Evolutionary conservation across 2,888 invertebrate species (phyloP), one percentile per base, ranked within the genome.

Genomic region (Limnephilus marmoratus): DNA sequence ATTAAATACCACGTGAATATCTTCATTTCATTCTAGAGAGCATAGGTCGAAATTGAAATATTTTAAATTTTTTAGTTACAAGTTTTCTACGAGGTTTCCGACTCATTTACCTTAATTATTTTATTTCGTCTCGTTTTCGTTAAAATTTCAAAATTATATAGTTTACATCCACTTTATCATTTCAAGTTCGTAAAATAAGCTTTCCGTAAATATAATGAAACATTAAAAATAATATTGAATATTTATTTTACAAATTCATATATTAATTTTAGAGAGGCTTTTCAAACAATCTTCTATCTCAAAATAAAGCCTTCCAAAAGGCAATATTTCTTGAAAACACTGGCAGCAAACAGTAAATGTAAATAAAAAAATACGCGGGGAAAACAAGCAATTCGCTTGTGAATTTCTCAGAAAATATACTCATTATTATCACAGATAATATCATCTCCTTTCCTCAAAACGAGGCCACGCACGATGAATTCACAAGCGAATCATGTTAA

Each of bases 301-400:
- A 37, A 83, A 82, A 83, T 24, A 83, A 24, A 83, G 37, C 37
- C 34, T 41, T 18, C 15, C 9, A 34, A 83, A 9, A 83, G 37
- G 37, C 83, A 34, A 37, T 37, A 83, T 83, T 83, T 83, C 83
- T 37, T 37, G n/a, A 83, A 83, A 83, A 83, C 31, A 83, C 83
- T 83, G 34, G 5, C 4, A 68, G 53, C 53, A 68, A 68, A 83
- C 37, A 83, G 83, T 83, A 83, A 83, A 83, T 15, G 18, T n/a
- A 37, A 83, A 83, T 83, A 83, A 83, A 83, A 83, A 83, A 37
- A n/a, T 83, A 18, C 18, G 2, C 18, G 37, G 34, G 15, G 83
- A 37, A 83, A 31, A 83, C 83, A 37, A 37, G 34, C 83, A 34
- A 41, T 24, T 83, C 83, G 31, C 37, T 83, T 41, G 37, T 41